Evolutionary conservation across 1,140 invertebrate species (phyloP).

Genomic region (Harpegnathos saltator): DNA sequence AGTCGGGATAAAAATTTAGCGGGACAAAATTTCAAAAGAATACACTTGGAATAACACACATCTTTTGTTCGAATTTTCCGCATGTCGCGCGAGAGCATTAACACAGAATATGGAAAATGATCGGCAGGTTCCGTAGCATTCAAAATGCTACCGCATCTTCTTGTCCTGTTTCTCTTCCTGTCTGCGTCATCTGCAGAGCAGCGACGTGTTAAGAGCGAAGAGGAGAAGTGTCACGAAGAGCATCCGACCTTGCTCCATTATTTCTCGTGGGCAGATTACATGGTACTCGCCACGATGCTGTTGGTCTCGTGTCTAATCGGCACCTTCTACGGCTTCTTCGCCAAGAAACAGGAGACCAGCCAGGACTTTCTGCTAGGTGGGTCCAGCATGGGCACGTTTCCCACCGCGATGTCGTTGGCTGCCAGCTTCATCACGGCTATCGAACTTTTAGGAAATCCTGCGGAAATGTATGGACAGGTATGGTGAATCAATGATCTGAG

Average conservation of each 20-base stretch:
- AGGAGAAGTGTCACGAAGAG: constrained; percentile 70
- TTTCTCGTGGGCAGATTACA: constrained; percentile 90
- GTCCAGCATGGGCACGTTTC: constrained; percentile 91
- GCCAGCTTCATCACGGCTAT: constrained; percentile 92
- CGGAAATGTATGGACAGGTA: constrained; percentile 88
- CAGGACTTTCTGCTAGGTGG: constrained; percentile 92
- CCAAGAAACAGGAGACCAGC: constrained; percentile 90
- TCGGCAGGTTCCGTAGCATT: not conserved
- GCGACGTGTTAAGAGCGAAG: constrained; percentile 57
- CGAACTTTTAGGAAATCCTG: constrained; percentile 90
- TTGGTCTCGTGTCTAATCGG: constrained; percentile 92
- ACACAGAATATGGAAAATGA: not conserved
- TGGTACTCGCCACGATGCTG: constrained; percentile 90
- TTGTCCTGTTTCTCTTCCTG: constrained; percentile 79
- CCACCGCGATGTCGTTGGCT: constrained; percentile 92
- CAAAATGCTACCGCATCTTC: constrained; percentile 77
- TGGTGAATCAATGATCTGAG: not conserved
- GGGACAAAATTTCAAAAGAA: no score
- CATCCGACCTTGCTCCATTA: constrained; percentile 75
- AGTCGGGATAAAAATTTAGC: no score
- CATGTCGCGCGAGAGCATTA: no score
- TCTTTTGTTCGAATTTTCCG: no score
- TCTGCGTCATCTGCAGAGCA: constrained; percentile 82
- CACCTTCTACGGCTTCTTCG: constrained; percentile 92
- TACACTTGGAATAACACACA: no score